phyloP scores from a whole-genome alignment of 2,113 vertebrate genomes.

The Dissostichus mawsoni region DNA sequence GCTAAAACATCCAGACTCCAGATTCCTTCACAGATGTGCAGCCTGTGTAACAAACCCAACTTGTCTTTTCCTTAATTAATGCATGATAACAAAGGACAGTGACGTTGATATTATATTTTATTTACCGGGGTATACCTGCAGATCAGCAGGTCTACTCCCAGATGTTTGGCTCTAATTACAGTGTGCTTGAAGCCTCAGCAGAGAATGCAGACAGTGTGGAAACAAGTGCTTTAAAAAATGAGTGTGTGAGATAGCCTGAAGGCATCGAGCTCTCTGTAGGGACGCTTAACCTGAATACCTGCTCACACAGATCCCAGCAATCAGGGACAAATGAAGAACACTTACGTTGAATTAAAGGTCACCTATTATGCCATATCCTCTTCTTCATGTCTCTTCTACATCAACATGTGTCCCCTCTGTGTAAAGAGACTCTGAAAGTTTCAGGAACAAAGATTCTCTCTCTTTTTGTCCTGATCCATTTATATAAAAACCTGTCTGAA shows the following conservation, averaged over 20 bases:
- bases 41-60: not conserved
- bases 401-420: too few relatives aligned
- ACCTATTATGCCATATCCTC: too few relatives aligned
- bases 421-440: too few relatives aligned
- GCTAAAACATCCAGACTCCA: too few relatives aligned
- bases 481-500: too few relatives aligned
- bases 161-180: slow-evolving; percentile 75
- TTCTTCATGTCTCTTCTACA: too few relatives aligned
- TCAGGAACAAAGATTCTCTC: too few relatives aligned
- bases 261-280: slow-evolving; percentile 50
- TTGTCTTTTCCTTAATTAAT: slow-evolving; percentile 35
- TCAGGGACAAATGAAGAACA: slow-evolving; percentile 34
- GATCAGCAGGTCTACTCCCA: slow-evolving; percentile 36
- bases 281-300: slow-evolving; percentile 71
- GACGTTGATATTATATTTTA: too few relatives aligned
- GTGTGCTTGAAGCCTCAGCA: slow-evolving; percentile 55
- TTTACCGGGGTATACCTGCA: too few relatives aligned
- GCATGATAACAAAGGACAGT: slow-evolving; percentile 24
- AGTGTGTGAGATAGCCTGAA: slow-evolving; percentile 55
- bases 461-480: too few relatives aligned
- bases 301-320: slow-evolving; percentile 36
- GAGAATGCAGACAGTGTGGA: slow-evolving; percentile 64
- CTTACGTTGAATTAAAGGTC: not conserved
- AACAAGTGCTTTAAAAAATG: slow-evolving; percentile 74
- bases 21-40: not conserved